Base-by-base conservation (phyloP, 2,113 vertebrate genomes). In the Triplophysa siluroides region DNA sequence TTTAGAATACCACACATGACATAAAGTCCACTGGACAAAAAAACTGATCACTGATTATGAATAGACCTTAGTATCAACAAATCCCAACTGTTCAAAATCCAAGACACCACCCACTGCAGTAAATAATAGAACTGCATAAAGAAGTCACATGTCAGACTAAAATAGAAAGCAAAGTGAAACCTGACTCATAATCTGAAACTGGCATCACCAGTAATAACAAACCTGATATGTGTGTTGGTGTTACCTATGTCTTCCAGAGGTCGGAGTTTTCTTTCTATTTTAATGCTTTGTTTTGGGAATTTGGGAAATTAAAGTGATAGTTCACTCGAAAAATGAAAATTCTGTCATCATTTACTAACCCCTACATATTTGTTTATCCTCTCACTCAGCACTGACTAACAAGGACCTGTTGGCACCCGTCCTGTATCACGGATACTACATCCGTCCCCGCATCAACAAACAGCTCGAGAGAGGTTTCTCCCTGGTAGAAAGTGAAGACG, bases 351-450 rank as follows among this genome's bases (percentile, higher is more conserved):
- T 29, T 29, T 29, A 29, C 3, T 2, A 29, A n/a, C n/a, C n/a
- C n/a, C n/a, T 7, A 58, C n/a, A 1, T 0, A 2, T 43, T 58
- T 47, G 5, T 33, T 19, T 19, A 8, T 24, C 21, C 19, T 56
- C 23, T 64, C 23, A 24, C 61, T 3, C 87, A 95, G 95, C 94
- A 45, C 88, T 96, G 81, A 91, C 90, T 70, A 91, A 94, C 0
- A 90, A 92, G 16, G 95, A 96, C 56, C 89, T 96, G 61, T 86
- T 95, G 63, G 90, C 93, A 52, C 95, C 95, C 0, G 92, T 93
- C 8, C 89, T 96, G 33, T 96, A 95, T 88, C 95, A 96, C 0
- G 95, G 95, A 83, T 96, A 96, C 88, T 96, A 96, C 82, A 93
- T 96, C 54, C 90, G 94, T 8, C 94, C 94, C 12, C 69, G 88